Conservation (phyloP, 2,113 vertebrate genomes). For the Synodontis membranacea region DNA sequence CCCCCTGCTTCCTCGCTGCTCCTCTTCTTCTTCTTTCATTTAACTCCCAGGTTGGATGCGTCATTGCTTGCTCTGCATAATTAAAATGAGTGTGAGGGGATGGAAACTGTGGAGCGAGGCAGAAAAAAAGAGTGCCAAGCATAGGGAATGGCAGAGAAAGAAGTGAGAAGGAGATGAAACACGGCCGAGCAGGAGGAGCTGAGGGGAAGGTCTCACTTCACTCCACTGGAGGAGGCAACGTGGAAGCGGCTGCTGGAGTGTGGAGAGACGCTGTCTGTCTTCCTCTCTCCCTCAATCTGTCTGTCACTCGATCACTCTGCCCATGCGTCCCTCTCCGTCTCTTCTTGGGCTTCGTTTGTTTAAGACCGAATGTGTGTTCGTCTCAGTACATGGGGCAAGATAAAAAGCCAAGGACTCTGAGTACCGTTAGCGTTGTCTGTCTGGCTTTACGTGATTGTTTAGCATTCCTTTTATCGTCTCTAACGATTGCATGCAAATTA, state of each 20-base stretch:
- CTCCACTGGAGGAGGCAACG: conserved; percentile 57
- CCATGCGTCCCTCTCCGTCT: neutral
- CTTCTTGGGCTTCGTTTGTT: conserved; percentile 38
- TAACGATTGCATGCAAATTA: neutral
- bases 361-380: conserved; percentile 2
- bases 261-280: conserved; percentile 32
- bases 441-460: conserved; percentile 29
- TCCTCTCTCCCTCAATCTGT: neutral
- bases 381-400: conserved; percentile 20
- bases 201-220: conserved; percentile 27
- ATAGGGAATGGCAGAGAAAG: conserved; percentile 29
- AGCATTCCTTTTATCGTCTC: neutral
- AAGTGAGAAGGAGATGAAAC: conserved; percentile 20
- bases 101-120: conserved; percentile 62
- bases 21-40: conserved; percentile 67
- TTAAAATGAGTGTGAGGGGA: conserved; percentile 76
- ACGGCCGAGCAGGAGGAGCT: neutral
- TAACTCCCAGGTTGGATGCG: conserved; percentile 70
- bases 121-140: conserved; percentile 33
- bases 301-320: conserved; percentile 11
- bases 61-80: conserved; percentile 75
- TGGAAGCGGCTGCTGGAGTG: conserved; percentile 60
- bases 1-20: conserved; percentile 41
- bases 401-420: conserved; percentile 1
- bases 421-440: conserved; percentile 15